Evolutionary conservation across 2,113 vertebrate species (phyloP).

Genomic region (Ibidorhyncha struthersii): DNA sequence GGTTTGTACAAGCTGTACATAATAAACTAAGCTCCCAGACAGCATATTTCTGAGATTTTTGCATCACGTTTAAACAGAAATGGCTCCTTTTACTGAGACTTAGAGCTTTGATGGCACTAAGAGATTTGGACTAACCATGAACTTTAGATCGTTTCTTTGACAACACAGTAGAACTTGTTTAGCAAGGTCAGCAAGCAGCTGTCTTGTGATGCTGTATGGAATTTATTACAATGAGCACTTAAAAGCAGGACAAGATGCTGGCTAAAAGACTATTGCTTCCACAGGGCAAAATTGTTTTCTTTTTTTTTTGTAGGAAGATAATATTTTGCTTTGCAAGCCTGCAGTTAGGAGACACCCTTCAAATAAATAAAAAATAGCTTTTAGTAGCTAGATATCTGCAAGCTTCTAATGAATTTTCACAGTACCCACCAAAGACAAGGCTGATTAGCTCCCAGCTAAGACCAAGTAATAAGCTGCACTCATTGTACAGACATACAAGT

Average conservation of each 20-base stretch:
- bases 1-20: background rate
- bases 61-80: slow-evolving; percentile 9
- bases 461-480: background rate
- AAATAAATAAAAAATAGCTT: background rate
- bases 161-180: slow-evolving; percentile 20
- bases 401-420: background rate
- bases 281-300: background rate
- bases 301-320: background rate
- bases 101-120: background rate
- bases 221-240: background rate
- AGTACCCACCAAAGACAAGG: background rate
- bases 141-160: background rate
- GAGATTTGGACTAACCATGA: slow-evolving; percentile 1
- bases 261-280: background rate
- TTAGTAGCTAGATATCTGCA: background rate
- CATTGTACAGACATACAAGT: background rate
- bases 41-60: background rate
- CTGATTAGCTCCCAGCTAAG: background rate
- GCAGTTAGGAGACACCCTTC: background rate
- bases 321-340: background rate
- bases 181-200: slow-evolving; percentile 17
- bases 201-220: background rate
- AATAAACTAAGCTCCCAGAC: background rate
- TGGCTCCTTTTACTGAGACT: background rate
- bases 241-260: background rate